These are phyloP conservation scores for Eriosoma lanigerum DNA, from an alignment of 1,140 invertebrate genomes.

Conservation along the genomic window DNA sequence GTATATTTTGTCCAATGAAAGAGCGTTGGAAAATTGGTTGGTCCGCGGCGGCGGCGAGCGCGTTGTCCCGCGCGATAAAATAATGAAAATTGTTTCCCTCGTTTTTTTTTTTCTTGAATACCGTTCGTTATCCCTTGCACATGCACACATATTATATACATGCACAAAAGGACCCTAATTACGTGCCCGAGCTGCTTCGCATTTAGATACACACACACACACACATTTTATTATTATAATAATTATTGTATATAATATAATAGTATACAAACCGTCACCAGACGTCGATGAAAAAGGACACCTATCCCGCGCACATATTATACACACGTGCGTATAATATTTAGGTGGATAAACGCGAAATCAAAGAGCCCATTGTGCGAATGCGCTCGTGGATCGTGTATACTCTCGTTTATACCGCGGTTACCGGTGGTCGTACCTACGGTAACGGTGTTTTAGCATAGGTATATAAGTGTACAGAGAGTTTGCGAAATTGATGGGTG, in stretches of 20 bases:
- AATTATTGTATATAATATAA: no score
- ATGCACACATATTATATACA: neutral
- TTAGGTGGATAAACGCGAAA: slow-evolving; percentile 5
- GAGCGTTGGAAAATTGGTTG: no score
- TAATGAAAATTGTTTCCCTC: slow-evolving; percentile 13
- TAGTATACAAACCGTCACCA: no score
- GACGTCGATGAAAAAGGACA: neutral
- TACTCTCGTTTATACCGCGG: neutral
- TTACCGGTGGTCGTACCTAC: no score
- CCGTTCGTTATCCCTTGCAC: slow-evolving; percentile 31
- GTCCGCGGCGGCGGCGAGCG: neutral
- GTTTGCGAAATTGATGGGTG: no score
- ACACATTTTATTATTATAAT: no score
- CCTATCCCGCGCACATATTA: neutral
- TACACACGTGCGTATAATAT: neutral
- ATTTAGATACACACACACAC: neutral
- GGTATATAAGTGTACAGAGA: no score
- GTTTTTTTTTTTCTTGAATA: slow-evolving; percentile 9
- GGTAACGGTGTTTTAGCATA: no score
- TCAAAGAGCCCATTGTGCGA: slow-evolving; percentile 43
- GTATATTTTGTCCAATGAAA: no score
- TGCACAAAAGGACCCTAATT: slow-evolving; percentile 42
- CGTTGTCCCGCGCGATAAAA: neutral
- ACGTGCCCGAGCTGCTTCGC: neutral
- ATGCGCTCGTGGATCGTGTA: neutral